These are phyloP conservation scores for Rhagonycha lutea DNA, from an alignment of 2,888 invertebrate genomes.

Conservation along the genomic window DNA sequence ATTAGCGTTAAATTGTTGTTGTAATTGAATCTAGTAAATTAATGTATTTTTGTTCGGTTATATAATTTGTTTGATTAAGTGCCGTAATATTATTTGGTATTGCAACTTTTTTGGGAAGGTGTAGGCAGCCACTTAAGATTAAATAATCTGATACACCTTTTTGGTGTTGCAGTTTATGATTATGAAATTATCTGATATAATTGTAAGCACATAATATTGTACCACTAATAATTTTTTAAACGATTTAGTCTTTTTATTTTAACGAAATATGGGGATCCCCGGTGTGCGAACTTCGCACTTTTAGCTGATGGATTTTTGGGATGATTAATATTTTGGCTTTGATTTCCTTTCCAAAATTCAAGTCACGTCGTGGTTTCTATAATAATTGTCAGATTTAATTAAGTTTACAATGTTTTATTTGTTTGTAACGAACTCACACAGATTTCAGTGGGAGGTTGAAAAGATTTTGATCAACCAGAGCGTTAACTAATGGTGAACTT, in stretches of 20 bases:
- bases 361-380: background rate
- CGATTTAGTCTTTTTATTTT: background rate
- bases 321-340: background rate
- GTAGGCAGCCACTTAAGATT: conserved; percentile 7
- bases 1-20: background rate
- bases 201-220: background rate
- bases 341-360: background rate
- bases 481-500: conserved; percentile 17
- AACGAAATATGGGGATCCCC: background rate
- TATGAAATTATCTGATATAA: conserved; percentile 11
- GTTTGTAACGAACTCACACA: background rate
- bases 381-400: background rate
- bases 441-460: background rate
- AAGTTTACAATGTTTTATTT: background rate
- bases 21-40: background rate
- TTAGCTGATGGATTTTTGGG: background rate
- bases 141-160: conserved; percentile 16
- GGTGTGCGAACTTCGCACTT: background rate
- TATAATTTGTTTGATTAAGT: background rate
- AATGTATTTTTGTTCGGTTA: background rate
- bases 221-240: background rate
- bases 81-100: background rate
- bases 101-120: conserved; percentile 4
- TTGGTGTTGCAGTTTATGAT: conserved; percentile 19
- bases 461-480: conserved; percentile 10